These are phyloP conservation scores for Drosophila buzzatii DNA, from an alignment of 2,888 invertebrate species.

Conservation along the genomic window DNA sequence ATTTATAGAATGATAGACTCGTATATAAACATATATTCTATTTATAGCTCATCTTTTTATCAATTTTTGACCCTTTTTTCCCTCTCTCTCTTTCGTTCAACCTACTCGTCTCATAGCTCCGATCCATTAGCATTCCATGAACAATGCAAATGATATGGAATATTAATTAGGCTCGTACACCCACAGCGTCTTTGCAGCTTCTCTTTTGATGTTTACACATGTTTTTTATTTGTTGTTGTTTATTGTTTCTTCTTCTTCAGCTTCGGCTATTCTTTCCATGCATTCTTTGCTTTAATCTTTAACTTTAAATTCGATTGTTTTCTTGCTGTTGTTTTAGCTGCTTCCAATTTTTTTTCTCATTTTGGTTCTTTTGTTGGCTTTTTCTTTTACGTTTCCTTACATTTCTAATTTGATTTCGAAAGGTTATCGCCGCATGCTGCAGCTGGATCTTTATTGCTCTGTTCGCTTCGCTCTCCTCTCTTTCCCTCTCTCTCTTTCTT, in stretches of 20 bases:
- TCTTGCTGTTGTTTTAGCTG: conserved; percentile 13
- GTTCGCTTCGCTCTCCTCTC: not conserved
- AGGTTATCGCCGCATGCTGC: conserved; percentile 65
- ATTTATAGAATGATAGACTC: not conserved
- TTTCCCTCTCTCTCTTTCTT: conserved; percentile 7
- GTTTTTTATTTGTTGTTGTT: not conserved
- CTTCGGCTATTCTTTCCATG: not conserved
- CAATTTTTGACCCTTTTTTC: not conserved
- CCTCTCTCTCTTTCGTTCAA: too few relatives aligned
- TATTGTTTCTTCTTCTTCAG: not conserved
- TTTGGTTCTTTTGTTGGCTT: conserved; percentile 16
- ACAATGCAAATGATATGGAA: conserved; percentile 5
- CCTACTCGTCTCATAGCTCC: not conserved
- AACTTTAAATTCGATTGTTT: conserved; percentile 12
- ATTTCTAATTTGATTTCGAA: conserved; percentile 78
- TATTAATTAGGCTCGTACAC: not conserved
- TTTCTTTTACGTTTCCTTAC: conserved; percentile 54
- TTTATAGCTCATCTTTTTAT: not conserved
- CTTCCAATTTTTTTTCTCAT: conserved; percentile 6
- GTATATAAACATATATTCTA: not conserved
- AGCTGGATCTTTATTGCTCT: conserved; percentile 14
- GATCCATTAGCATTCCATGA: not conserved
- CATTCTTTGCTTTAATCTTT: conserved; percentile 13
- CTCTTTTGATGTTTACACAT: conserved; percentile 36
- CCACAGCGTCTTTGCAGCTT: conserved; percentile 16